Conservation (phyloP, 2,888 invertebrate species). For the Spicauda simplicius region DNA sequence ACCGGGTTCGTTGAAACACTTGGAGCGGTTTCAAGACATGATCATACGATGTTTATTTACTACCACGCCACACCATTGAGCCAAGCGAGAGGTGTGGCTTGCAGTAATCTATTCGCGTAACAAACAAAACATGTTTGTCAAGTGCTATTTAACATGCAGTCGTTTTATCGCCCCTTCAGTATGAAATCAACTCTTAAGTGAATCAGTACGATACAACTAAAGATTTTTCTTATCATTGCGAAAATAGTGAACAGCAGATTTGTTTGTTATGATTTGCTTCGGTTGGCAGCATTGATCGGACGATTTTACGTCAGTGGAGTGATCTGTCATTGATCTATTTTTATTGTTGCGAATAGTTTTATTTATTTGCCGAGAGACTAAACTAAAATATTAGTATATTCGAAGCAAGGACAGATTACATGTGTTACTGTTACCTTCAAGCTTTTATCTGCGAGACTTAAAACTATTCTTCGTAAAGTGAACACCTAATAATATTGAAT, state of each 20-base stretch:
- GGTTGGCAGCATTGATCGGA: conserved; percentile 67
- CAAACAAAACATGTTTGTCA: conserved; percentile 65
- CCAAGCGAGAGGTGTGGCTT: conserved; percentile 62
- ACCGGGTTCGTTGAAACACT: conserved; percentile 36
- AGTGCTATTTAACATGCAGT: conserved; percentile 56
- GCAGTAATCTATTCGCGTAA: conserved; percentile 40
- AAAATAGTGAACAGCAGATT: conserved; percentile 41
- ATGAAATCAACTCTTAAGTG: conserved; percentile 43
- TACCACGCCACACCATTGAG: conserved; percentile 52
- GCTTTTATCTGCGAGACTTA: conserved; percentile 26
- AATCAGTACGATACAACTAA: conserved; percentile 33
- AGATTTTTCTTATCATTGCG: conserved; percentile 36
- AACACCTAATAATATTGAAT: conserved; percentile 31
- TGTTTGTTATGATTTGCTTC: conserved; percentile 58
- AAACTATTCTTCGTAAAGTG: conserved; percentile 34
- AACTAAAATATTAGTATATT: conserved; percentile 32
- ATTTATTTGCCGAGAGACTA: conserved; percentile 50
- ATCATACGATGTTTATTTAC: conserved; percentile 75
- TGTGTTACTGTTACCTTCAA: conserved; percentile 31
- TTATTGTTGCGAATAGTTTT: conserved; percentile 51
- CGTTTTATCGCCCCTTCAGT: conserved; percentile 44
- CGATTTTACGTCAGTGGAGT: conserved; percentile 69
- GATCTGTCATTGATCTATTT: conserved; percentile 69
- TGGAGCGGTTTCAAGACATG: conserved; percentile 58
- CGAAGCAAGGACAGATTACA: conserved; percentile 27